Conservation (phyloP, 2,797 vertebrate genomes). For the Notamacropus eugenii region DNA sequence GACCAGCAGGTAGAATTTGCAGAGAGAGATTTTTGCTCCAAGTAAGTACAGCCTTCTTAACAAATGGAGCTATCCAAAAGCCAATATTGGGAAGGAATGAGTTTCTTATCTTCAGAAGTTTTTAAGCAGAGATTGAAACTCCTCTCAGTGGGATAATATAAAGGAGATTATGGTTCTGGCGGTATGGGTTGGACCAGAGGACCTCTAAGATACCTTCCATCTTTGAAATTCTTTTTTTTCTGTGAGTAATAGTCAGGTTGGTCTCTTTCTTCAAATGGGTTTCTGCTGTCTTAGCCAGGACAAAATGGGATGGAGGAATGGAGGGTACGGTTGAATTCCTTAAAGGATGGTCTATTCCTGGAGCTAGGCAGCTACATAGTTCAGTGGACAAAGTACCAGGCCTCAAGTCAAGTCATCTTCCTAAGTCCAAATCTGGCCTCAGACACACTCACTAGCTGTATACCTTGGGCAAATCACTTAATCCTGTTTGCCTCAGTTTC, state of each 20-base stretch:
- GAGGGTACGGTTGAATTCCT: not conserved
- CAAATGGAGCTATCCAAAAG: no score
- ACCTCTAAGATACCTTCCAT: no score
- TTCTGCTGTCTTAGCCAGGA: not conserved
- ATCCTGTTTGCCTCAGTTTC: not conserved
- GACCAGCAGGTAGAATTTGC: no score
- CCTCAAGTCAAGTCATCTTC: not conserved
- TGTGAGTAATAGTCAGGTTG: not conserved
- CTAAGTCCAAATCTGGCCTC: not conserved
- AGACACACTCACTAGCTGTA: not conserved
- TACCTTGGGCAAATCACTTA: not conserved
- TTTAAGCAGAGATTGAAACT: no score
- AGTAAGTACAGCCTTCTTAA: no score
- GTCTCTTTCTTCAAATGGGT: not conserved
- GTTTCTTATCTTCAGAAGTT: no score
- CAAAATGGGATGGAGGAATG: not conserved
- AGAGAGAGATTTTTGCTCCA: no score
- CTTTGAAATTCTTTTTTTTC: no score
- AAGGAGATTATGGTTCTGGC: no score
- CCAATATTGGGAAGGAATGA: no score
- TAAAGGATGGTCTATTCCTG: not conserved
- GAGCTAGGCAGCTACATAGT: not conserved
- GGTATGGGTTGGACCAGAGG: no score
- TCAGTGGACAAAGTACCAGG: not conserved
- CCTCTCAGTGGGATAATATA: no score